Evolutionary conservation across 2,797 vertebrate genomes (phyloP), one percentile per base, ranked within the genome.

Genomic region (Helostoma temminkii): DNA sequence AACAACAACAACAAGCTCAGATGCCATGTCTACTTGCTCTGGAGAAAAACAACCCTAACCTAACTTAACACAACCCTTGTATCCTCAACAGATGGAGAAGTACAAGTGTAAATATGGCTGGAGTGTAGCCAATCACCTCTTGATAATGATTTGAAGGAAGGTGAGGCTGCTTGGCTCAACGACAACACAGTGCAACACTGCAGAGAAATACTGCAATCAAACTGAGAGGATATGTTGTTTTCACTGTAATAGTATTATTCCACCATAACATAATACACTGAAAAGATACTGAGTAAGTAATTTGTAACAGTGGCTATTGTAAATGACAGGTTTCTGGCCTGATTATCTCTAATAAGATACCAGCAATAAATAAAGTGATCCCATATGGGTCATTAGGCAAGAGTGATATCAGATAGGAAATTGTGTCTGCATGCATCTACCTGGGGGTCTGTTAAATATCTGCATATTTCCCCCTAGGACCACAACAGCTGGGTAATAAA

Each of bases 61-160:
- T 36, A 58, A 63, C 66, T 46, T 68, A 39, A 14, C 79, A 66
- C 32, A 58, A 63, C 71, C 52, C 76, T 15, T 43, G 21, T 25
- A 57, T 25, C 62, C 64, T 75, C 41, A 69, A 30, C 82, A 90
- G 81, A 85, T 76, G 84, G 70, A 48, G 28, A 24, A 48, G 50
- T 34, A 58, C 62, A 21, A 1, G 43, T 30, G 67, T 22, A 66
- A 74, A 71, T 28, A 73, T 22, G 56, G 66, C 71, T 36, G 45
- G 50, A 6, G 45, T 0, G 24, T 55, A 22, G 67, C 46, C 25
- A 1, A 3, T 10, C 55, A 63, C 57, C 28, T 30, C 28, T 47
- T 45, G 67, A 48, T 32, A 14, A 10, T 47, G 52, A 76, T 9
- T 19, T 46, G 52, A 49, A 30, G 30, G 47, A 19, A 73, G 66